Conservation (phyloP, 2,113 vertebrate genomes). For the Xiphorhynchus elegans region DNA sequence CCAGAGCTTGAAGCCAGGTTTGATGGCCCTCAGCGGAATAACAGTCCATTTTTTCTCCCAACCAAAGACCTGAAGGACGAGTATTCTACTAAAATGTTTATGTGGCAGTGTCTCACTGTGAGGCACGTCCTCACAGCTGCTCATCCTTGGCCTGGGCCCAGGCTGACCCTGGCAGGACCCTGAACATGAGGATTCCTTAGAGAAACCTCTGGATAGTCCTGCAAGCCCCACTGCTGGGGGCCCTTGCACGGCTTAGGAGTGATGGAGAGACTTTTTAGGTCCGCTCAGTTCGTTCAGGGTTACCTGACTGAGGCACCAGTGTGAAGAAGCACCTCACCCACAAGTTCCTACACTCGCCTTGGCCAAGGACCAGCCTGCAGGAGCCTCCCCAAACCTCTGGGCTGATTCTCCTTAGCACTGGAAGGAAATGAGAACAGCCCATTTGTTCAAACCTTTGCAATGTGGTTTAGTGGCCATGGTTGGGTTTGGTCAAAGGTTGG, state of each 20-base stretch:
- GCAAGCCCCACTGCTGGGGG: background rate
- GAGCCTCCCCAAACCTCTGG: background rate
- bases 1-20: background rate
- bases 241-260: too few species aligned
- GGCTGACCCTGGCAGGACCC: background rate
- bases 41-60: background rate
- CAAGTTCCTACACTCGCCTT: background rate
- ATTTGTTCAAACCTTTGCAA: background rate
- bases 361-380: background rate
- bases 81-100: background rate
- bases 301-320: background rate
- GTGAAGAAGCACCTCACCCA: background rate
- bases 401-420: background rate
- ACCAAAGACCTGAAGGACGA: background rate
- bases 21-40: background rate
- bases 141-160: rapidly evolving
- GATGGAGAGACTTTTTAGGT: background rate
- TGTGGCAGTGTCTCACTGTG: background rate
- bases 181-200: background rate
- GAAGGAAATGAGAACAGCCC: background rate
- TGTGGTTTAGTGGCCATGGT: background rate
- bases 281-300: background rate
- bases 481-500: background rate
- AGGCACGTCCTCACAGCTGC: background rate
- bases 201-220: background rate